Base-by-base conservation (phyloP, 2,888 invertebrate species). In the Lithophane ornitopus region DNA sequence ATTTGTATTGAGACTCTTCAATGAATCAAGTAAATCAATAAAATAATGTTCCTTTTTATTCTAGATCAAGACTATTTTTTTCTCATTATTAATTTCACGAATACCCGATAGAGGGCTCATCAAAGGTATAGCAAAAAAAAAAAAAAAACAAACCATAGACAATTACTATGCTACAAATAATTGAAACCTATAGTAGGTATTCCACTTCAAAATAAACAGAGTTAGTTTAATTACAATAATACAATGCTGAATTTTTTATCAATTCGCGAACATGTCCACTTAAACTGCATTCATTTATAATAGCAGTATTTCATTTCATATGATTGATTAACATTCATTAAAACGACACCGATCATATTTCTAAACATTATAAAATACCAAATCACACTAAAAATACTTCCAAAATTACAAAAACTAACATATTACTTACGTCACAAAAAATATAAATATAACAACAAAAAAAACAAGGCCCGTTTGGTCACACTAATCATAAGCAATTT, bases 401-500 rank as follows among this genome's bases (percentile, higher is more conserved):
- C 2, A 86, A 81, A 81, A 81, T 83, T 74, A 88, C 78, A 88
- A 87, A 87, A 87, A 88, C 87, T 88, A 89, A 89, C 85, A 89
- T 84, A 87, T 88, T 82, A 87, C 84, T 85, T 85, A 84, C 70
- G 62, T 74, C 74, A 80, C 69, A 86, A 81, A 85, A 86, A 85
- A 85, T 82, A 71, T 76, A 76, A 88, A 85, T 74, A 82, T 70
- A 46, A 74, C 4, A 61, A 34, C 34, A 70, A 85, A 87, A 87
- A 88, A 87, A 70, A 79, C 70, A 78, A 82, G 67, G 74, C 39
- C 58, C 87, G 84, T 88, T 89, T 94, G 93, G 94, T 92, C 92
- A 93, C 92, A 93, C 91, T 92, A 93, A 94, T 93, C 90, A 91
- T 93, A 93, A 94, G 91, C 92, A 92, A 94, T 94, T 93, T 92